Evolutionary conservation across 53 echinoderm and acorn worm species (phyloP).

Genomic region (Apostichopus leukothele): DNA sequence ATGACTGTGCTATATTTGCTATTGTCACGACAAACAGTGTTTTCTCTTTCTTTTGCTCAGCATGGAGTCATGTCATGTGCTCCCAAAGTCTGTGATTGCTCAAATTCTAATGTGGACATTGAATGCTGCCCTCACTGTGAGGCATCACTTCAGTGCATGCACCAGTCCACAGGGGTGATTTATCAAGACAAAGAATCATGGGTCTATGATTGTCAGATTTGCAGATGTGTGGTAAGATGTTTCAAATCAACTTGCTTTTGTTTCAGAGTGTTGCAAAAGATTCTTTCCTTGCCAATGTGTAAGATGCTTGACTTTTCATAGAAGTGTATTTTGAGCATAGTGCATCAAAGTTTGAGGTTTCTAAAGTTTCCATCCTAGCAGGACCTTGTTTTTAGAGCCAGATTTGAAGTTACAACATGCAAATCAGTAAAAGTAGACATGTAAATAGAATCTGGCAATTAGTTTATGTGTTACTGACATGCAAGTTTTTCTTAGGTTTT

Average conservation of each 20-base stretch:
- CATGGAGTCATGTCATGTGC: slow-evolving; percentile 68
- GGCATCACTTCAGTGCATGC: slow-evolving; percentile 65
- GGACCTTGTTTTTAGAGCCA: no score
- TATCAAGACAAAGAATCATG: slow-evolving; percentile 81
- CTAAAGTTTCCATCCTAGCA: no score
- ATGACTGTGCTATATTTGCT: no score
- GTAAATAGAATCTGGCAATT: no score
- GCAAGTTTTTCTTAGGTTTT: no score
- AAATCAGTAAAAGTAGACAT: no score
- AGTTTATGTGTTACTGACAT: no score
- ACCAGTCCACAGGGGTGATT: slow-evolving; percentile 78
- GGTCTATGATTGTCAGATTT: slow-evolving; percentile 74
- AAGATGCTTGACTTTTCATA: not conserved
- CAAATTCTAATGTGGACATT: slow-evolving; percentile 49
- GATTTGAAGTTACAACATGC: no score
- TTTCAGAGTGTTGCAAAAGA: not conserved
- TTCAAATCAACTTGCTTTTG: not conserved
- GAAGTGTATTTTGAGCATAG: no score
- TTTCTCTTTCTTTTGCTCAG: slow-evolving; percentile 34
- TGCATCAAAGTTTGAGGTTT: no score
- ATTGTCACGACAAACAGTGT: no score
- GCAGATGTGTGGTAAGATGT: slow-evolving; percentile 73
- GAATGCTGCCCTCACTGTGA: slow-evolving; percentile 84
- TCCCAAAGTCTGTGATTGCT: slow-evolving; percentile 78
- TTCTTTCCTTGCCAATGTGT: not conserved